Evolutionary conservation across 2,888 invertebrate genomes (phyloP).

Genomic region (Tillus elongatus): DNA sequence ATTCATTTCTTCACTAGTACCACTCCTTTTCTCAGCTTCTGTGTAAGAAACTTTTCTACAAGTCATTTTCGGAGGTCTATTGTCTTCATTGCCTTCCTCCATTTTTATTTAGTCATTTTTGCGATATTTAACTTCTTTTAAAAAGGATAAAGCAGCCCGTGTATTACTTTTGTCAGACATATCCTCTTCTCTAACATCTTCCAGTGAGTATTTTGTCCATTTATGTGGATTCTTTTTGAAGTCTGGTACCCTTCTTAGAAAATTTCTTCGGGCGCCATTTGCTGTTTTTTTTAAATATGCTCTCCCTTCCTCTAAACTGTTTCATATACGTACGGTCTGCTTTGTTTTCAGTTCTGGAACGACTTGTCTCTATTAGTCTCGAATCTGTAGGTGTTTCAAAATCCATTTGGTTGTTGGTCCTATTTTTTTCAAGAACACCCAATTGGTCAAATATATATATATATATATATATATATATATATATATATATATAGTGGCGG

Average conservation of each 20-base stretch:
- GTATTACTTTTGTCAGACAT: conserved; percentile 72
- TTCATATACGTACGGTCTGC: conserved; percentile 45
- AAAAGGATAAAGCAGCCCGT: conserved; percentile 67
- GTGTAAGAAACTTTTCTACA: no score
- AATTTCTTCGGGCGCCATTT: conserved; percentile 46
- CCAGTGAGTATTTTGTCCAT: conserved; percentile 72
- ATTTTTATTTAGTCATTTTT: conserved; percentile 27
- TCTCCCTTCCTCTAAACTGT: conserved; percentile 61
- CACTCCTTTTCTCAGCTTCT: no score
- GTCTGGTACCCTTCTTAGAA: conserved; percentile 42
- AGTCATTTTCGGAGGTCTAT: no score
- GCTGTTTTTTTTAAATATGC: conserved; percentile 71
- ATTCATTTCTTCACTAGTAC: conserved; percentile 22
- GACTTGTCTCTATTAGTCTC: conserved; percentile 34
- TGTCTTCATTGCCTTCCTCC: no score
- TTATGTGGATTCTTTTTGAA: conserved; percentile 68
- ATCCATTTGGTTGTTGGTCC: conserved; percentile 25
- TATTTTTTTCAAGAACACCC: conserved; percentile 49
- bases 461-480: no score
- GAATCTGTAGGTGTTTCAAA: conserved; percentile 21
- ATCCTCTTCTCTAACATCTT: conserved; percentile 65
- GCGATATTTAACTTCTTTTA: conserved; percentile 57
- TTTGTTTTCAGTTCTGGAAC: conserved; percentile 34
- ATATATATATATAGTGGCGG: no score
- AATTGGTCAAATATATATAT: conserved; percentile 61